Conservation (phyloP, 1,140 invertebrate species). For the Chymomyza costata region DNA sequence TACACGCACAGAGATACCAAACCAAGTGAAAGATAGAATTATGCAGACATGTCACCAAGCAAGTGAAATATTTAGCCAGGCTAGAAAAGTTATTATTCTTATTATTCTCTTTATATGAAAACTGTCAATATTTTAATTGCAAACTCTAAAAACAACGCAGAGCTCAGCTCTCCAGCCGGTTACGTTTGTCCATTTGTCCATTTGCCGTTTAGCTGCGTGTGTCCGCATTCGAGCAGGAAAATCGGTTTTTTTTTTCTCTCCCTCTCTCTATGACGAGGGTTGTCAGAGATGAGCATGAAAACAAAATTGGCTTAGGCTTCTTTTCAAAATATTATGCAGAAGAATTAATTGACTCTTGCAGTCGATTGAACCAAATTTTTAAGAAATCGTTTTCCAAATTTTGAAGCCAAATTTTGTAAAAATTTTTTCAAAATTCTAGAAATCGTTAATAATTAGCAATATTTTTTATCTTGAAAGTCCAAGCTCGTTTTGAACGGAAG, state of each 20-base stretch:
- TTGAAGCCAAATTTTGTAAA: too few species aligned
- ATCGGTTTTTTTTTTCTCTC: constrained; percentile 49
- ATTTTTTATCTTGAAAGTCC: too few species aligned
- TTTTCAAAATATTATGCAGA: too few species aligned
- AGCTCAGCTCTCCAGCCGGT: constrained; percentile 30
- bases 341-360: too few species aligned
- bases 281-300: too few species aligned
- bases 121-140: constrained; percentile 74
- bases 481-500: too few species aligned
- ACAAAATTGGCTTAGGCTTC: too few species aligned
- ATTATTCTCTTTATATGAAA: constrained; percentile 41
- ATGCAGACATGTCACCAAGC: constrained; percentile 28
- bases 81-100: constrained; percentile 56
- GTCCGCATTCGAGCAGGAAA: constrained; percentile 68
- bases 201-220: constrained; percentile 52
- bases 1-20: neutral
- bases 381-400: too few species aligned
- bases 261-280: constrained; percentile 7
- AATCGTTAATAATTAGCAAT: too few species aligned
- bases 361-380: too few species aligned
- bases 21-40: neutral
- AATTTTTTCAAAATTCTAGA: too few species aligned
- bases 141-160: constrained; percentile 26
- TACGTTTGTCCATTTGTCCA: constrained; percentile 17
- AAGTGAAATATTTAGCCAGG: constrained; percentile 30